These are phyloP conservation scores for Macaria liturata DNA, from an alignment of 2,888 invertebrate species.

Conservation along the genomic window DNA sequence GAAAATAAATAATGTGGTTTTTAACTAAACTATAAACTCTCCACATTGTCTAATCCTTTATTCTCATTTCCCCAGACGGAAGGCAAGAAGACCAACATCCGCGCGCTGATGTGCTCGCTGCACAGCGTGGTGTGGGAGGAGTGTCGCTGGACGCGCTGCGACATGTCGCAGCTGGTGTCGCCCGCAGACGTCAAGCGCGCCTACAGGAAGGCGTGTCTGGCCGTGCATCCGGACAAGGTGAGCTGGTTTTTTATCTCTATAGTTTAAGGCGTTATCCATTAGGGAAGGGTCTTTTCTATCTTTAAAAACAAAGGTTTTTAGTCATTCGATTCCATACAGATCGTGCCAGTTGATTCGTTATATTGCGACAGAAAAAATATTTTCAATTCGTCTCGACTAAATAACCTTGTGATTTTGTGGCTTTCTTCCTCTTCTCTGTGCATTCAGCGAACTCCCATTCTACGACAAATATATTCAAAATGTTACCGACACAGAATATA, in stretches of 20 bases:
- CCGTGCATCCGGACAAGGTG: slow-evolving; percentile 99
- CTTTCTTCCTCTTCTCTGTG: too few species aligned
- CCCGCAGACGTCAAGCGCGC: slow-evolving; percentile 97
- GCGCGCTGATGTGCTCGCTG: slow-evolving; percentile 96
- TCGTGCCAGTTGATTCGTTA: too few species aligned
- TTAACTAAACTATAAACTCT: too few species aligned
- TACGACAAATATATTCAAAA: too few species aligned
- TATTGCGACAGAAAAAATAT: too few species aligned
- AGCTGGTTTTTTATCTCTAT: slow-evolving; percentile 7
- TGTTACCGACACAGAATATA: too few species aligned
- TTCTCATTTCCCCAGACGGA: slow-evolving; percentile 86
- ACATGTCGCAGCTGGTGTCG: slow-evolving; percentile 97
- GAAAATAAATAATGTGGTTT: too few species aligned
- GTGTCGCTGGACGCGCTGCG: slow-evolving; percentile 95
- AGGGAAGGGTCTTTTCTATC: neutral
- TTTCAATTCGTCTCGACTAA: too few species aligned
- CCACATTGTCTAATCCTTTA: neutral
- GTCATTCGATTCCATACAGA: too few species aligned
- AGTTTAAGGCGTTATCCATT: neutral
- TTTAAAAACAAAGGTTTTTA: too few species aligned
- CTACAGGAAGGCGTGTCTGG: slow-evolving; percentile 97
- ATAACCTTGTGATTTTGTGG: too few species aligned
- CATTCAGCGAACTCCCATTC: too few species aligned
- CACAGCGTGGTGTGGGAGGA: slow-evolving; percentile 97
- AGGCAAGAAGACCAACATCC: slow-evolving; percentile 98